phyloP scores from a whole-genome alignment of 2,888 invertebrate genomes.

The Mellilla xanthometata region DNA sequence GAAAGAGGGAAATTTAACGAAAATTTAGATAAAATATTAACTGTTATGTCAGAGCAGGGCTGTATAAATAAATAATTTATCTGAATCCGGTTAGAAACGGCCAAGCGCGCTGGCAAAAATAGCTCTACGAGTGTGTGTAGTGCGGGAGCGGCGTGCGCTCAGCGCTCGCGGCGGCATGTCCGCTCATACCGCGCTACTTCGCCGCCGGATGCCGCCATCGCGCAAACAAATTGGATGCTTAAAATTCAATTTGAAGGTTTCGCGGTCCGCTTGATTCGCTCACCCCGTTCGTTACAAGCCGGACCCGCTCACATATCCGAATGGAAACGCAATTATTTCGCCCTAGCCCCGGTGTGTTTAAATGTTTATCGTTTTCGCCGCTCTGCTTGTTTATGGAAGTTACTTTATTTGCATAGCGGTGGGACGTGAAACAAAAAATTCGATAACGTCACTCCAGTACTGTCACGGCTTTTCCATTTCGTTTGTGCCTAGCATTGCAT shows the following conservation, averaged over 20 bases:
- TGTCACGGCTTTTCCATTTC: conserved; percentile 9
- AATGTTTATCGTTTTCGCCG: conserved; percentile 44
- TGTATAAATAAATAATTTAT: conserved; percentile 62
- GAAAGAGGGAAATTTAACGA: conserved; percentile 14
- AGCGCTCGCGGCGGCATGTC: conserved; percentile 35
- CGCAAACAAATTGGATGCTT: conserved; percentile 81
- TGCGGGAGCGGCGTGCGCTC: conserved; percentile 24
- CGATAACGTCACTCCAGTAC: conserved; percentile 24
- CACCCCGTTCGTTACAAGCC: conserved; percentile 70
- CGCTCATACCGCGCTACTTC: conserved; percentile 48
- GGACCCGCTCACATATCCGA: conserved; percentile 65
- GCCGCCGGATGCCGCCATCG: conserved; percentile 52
- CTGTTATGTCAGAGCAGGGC: conserved; percentile 30
- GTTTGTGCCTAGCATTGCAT: conserved; percentile 15
- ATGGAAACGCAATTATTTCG: conserved; percentile 71
- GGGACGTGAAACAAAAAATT: conserved; percentile 34
- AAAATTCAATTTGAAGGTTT: conserved; percentile 83
- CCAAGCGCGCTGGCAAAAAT: conserved; percentile 61
- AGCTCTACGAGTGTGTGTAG: conserved; percentile 68
- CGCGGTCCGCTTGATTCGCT: conserved; percentile 78
- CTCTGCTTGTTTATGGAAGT: conserved; percentile 32
- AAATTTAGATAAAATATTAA: conserved; percentile 23
- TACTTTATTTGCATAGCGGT: conserved; percentile 39
- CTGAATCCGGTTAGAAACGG: conserved; percentile 53
- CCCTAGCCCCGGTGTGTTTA: conserved; percentile 56